Evolutionary conservation across 2,888 invertebrate species (phyloP), one percentile per base, ranked within the genome.

Genomic region (Lycocerus yunnanus): DNA sequence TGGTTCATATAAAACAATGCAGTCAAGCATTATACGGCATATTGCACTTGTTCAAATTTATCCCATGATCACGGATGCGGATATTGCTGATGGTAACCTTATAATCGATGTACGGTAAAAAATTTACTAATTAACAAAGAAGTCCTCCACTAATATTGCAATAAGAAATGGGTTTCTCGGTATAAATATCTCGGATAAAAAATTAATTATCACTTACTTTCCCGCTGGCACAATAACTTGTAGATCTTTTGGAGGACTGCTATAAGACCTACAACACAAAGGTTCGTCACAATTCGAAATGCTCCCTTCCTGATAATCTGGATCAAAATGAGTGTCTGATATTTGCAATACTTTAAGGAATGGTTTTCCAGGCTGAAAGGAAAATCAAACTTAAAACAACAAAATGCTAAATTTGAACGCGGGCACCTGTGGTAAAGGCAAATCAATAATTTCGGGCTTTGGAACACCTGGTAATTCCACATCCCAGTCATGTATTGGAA

Each of bases 271-370:
- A 85, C 99, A 99, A 85, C 98, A 99, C 3, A 98, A 89, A 0
- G 98, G 98, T 85, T 98, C 96, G 80, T 94, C 94, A 85, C 98
- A 99, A 78, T 96, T 95, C 1, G 97, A 96, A 84, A 96, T 95
- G 5, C 95, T 91, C 79, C 94, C 96, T 88, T 93, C 94, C 63
- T 92, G 91, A 84, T 99, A 99, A 82, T 95, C 94, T 0, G 96
- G 95, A 88, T 99, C 98, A 83, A 94, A 94, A 87, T 99, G 99
- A 0, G 98, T 96, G 85, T 99, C 99, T 0, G 97, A 96, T 80
- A 99, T 90, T 83, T 99, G 98, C 10, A 99, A 89, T n/a, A 98
- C 95, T 88, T 97, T 96, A 85, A 96, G 94, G 24, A 92, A 59
- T 4, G 71, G 73, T 24, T 67, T 77, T 43, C 60, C 68, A 15